phyloP scores from a whole-genome alignment of 2,888 invertebrate species.

The Odontothrips loti region DNA sequence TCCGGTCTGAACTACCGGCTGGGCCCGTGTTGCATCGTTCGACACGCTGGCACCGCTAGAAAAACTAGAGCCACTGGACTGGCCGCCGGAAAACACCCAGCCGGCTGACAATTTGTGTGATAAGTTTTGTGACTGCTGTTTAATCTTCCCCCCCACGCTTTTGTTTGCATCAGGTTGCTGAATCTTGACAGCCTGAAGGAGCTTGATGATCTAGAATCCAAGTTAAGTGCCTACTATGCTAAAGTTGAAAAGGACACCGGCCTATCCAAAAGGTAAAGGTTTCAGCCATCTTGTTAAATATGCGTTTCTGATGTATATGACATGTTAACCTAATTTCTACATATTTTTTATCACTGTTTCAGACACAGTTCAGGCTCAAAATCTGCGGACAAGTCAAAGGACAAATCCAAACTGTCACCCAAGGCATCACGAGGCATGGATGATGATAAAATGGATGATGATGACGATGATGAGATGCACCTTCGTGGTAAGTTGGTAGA shows the following conservation, averaged over 20 bases:
- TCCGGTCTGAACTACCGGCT: too few relatives aligned
- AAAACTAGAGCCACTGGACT: too few relatives aligned
- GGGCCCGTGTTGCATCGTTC: too few relatives aligned
- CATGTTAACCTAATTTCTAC: too few relatives aligned
- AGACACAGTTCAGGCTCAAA: not conserved
- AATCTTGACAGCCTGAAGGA: constrained; percentile 64
- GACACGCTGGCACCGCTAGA: too few relatives aligned
- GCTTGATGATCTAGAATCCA: constrained; percentile 70
- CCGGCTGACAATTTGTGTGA: not conserved
- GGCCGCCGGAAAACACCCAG: too few relatives aligned
- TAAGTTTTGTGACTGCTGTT: not conserved
- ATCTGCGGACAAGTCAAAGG: constrained; percentile 41
- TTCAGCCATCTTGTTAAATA: too few relatives aligned
- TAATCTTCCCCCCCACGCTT: constrained; percentile 32
- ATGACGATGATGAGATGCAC: not conserved
- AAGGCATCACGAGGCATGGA: constrained; percentile 41
- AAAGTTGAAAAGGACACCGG: constrained; percentile 63
- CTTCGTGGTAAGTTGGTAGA: not conserved
- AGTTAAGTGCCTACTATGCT: constrained; percentile 72
- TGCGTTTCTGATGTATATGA: too few relatives aligned
- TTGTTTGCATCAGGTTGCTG: constrained; percentile 36
- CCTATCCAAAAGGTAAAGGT: constrained; percentile 53
- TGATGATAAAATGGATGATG: not conserved
- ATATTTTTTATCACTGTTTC: not conserved
- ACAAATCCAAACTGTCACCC: constrained; percentile 45